Base-by-base conservation (phyloP, 2,113 vertebrate species). In the Trogon melanurus region DNA sequence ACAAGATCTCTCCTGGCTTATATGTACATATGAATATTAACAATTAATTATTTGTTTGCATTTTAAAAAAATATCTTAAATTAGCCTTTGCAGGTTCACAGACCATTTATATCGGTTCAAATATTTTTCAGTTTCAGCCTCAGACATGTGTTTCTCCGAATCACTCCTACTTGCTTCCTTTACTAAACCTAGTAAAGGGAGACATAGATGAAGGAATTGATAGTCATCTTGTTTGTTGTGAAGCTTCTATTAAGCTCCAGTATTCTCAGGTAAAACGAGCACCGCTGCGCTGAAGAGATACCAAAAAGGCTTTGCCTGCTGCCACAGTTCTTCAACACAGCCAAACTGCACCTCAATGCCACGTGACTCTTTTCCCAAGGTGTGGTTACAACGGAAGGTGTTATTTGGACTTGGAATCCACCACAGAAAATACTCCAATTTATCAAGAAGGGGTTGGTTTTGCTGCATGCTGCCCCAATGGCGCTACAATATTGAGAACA, bases 151-250 rank as follows among this genome's bases (percentile, higher is more conserved):
- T 56, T 70, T 61, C 79, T 95, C 36, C 75, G 64, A 86, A 61
- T 76, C 53, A 29, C 65, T 79, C 67, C 61, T 90, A 86, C 83
- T 61, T 72, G 72, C 69, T 87, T 72, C 79, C 66, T 92, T 81
- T 38, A 30, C 65, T 93, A 80, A 84, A 92, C 30, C 61, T 84
- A 88, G 32, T 50, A 34, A 86, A 86, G 56, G 64, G 75, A 96
- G 64, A 83, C 48, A 74, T 44, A 74, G 34, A 84, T 30, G 79
- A 93, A 81, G n/a, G 53, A 92, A 93, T 96, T 92, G 81, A 93
- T 69, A 95, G 65, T 58, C 48, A 75, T 0, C 11, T 23, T 91
- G 83, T 82, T 90, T 83, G 60, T 45, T 76, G 48, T 47, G 34
- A 88, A 79, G 79, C 69, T 93, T 69, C 74, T 78, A 22, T 30